A percentile compares a stretch with the other conserved stretches of the same genome.
Conservation (phyloP, 2,888 invertebrate genomes). For the Lottia gigantea region DNA sequence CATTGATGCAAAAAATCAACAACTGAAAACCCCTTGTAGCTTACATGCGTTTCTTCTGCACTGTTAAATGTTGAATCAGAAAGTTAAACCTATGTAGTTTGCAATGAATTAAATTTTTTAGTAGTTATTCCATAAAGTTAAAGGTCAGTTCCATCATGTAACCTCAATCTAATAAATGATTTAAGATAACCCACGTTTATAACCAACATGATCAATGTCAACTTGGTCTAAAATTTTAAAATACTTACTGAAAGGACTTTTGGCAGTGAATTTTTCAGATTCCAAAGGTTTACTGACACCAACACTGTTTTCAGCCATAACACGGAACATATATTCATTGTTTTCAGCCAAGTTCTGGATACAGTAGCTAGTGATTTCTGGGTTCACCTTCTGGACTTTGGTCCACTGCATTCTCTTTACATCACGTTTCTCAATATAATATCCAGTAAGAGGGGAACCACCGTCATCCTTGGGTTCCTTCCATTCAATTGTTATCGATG, state of each 20-base stretch:
- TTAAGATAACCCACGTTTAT: too few species aligned
- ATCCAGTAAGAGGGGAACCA: constrained; percentile 56
- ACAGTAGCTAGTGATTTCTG: constrained; percentile 72
- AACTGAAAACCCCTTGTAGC: too few species aligned
- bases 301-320: constrained; percentile 86
- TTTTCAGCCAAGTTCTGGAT: constrained; percentile 77
- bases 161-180: too few species aligned
- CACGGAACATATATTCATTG: constrained; percentile 90
- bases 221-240: not conserved
- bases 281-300: constrained; percentile 31
- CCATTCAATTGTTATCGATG: constrained; percentile 55
- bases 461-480: constrained; percentile 58
- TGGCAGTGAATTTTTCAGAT: constrained; percentile 65
- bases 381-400: constrained; percentile 40
- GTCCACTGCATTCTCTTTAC: constrained; percentile 66
- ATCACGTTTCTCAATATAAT: constrained; percentile 72
- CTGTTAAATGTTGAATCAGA: too few species aligned
- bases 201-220: not conserved
- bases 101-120: too few species aligned
- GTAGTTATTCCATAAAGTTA: too few species aligned
- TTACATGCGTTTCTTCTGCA: too few species aligned
- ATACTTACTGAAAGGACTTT: constrained; percentile 78
- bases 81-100: too few species aligned
- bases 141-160: too few species aligned
- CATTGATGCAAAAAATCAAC: too few species aligned